These are phyloP conservation scores for Saccostrea cuccullata DNA, from an alignment of 1,140 invertebrate genomes.

Conservation along the genomic window DNA sequence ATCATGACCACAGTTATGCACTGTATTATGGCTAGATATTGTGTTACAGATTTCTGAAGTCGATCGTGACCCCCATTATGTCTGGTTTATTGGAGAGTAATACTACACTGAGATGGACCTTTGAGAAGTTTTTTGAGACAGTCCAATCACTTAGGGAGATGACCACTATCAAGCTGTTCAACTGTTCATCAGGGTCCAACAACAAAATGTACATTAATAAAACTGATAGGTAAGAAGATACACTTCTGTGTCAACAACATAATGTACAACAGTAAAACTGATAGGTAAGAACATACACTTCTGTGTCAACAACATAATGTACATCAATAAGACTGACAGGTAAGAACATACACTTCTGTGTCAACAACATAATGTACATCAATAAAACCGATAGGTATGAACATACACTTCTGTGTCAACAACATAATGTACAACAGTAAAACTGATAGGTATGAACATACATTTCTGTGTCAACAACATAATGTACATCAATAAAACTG, in stretches of 20 bases:
- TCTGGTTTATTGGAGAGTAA: constrained; percentile 86
- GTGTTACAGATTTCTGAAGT: constrained; percentile 84
- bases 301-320: constrained; percentile 58
- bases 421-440: no score
- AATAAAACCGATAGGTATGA: no score
- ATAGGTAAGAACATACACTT: no score
- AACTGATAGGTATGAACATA: no score
- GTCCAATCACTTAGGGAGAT: constrained; percentile 56
- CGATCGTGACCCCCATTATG: constrained; percentile 92
- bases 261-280: not conserved
- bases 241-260: not conserved
- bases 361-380: not conserved
- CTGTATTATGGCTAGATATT: no score
- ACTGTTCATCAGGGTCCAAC: constrained; percentile 52
- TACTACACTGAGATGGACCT: constrained; percentile 49
- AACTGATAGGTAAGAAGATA: constrained; percentile 55
- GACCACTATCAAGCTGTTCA: constrained; percentile 57
- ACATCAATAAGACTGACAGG: constrained; percentile 58
- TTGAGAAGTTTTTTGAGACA: constrained; percentile 60
- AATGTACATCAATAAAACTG: no score
- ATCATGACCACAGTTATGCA: no score
- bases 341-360: constrained; percentile 37
- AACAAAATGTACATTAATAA: constrained; percentile 63
- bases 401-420: no score
- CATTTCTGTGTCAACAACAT: no score